phyloP scores from a whole-genome alignment of 2,888 invertebrate species.

The Acanthosepion pharaonis region DNA sequence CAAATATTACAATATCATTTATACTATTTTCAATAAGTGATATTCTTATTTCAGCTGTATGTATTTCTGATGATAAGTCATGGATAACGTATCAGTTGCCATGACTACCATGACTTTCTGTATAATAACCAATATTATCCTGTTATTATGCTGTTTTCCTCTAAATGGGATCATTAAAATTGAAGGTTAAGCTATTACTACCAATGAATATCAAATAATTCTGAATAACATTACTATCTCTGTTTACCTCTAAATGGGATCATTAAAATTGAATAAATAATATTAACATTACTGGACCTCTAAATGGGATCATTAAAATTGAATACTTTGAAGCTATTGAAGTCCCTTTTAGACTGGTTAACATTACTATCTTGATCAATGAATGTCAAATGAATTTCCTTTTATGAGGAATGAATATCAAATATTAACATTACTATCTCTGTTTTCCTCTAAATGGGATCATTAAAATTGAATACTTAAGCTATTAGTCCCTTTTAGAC shows the following conservation, averaged over 20 bases:
- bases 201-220: too few relatives aligned
- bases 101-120: neutral
- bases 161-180: too few relatives aligned
- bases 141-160: too few relatives aligned
- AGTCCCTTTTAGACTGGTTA: neutral
- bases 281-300: too few relatives aligned
- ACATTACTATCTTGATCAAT: too few relatives aligned
- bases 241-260: neutral
- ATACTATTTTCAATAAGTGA: too few relatives aligned
- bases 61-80: neutral
- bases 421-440: neutral
- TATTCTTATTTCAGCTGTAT: too few relatives aligned
- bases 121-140: neutral
- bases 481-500: neutral
- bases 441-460: neutral
- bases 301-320: too few relatives aligned
- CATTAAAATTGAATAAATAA: neutral
- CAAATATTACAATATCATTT: too few relatives aligned
- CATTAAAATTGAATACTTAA: neutral
- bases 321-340: neutral
- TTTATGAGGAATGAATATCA: too few relatives aligned
- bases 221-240: neutral
- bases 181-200: too few relatives aligned
- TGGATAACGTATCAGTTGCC: neutral
- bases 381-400: too few relatives aligned